A percentile compares a stretch with the other conserved stretches of the same genome.
phyloP scores from a whole-genome alignment of 37 sponge, comb jelly and placozoan species.

The Sycon ciliatum region DNA sequence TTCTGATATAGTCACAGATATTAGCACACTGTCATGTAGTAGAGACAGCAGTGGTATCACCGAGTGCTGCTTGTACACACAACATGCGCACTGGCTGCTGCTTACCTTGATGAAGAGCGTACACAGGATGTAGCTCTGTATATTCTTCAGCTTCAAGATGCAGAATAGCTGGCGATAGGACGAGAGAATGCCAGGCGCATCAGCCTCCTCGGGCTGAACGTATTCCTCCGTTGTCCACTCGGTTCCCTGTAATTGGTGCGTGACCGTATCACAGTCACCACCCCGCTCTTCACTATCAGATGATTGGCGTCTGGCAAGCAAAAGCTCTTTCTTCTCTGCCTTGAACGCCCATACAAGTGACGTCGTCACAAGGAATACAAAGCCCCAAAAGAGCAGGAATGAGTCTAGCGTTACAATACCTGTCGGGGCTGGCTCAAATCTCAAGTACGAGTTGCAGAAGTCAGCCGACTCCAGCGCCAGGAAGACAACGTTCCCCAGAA shows the following conservation, averaged over 20 bases:
- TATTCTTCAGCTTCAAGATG: no score
- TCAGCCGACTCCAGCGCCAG: conserved; percentile 83
- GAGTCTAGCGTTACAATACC: conserved; percentile 65
- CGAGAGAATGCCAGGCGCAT: no score
- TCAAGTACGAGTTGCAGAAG: conserved; percentile 75
- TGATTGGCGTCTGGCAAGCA: background rate
- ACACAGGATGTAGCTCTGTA: no score
- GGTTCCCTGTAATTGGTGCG: background rate
- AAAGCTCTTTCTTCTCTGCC: conserved; percentile 38
- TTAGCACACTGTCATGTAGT: no score
- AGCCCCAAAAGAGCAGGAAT: conserved; percentile 74
- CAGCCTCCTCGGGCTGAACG: background rate
- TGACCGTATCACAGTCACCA: background rate
- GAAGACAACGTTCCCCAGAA: conserved; percentile 82
- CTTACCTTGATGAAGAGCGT: no score
- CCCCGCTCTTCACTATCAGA: background rate
- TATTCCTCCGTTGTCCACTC: background rate
- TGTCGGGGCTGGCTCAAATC: conserved; percentile 46
- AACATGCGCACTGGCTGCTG: no score
- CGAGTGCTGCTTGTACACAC: no score
- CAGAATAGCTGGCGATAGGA: no score
- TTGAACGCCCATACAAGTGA: conserved; percentile 65
- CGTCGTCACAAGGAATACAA: conserved; percentile 73
- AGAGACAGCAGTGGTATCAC: no score
- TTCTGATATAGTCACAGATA: no score